These are phyloP conservation scores for Nothocercus julius DNA, from an alignment of 2,113 vertebrate species.

Conservation along the genomic window DNA sequence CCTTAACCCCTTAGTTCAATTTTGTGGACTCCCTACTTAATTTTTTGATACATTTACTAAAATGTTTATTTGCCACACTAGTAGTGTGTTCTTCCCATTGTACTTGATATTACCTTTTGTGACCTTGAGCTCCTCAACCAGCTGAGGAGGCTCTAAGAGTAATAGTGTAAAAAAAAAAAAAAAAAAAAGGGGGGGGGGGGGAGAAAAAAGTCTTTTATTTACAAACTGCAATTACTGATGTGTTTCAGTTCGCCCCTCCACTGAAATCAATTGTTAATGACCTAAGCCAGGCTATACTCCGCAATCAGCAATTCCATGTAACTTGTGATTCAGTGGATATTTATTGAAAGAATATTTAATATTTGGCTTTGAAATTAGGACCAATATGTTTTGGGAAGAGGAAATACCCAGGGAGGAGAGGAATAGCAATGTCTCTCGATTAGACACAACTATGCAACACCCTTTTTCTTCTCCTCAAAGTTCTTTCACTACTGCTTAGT, in stretches of 20 bases:
- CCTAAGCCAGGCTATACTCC: background rate
- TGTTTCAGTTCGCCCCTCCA: background rate
- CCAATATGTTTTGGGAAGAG: background rate
- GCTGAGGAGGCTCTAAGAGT: background rate
- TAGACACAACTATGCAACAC: conserved; percentile 22
- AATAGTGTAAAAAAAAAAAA: too few species aligned
- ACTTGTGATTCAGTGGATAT: background rate
- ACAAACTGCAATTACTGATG: background rate
- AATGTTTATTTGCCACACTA: background rate
- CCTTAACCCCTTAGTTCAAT: background rate
- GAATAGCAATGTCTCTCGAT: background rate
- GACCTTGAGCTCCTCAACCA: background rate
- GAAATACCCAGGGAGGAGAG: background rate
- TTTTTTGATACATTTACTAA: background rate
- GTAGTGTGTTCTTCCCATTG: background rate
- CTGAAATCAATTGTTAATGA: background rate
- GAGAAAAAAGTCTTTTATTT: background rate
- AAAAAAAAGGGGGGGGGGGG: too few species aligned
- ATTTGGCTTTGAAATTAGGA: background rate
- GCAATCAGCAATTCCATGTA: background rate
- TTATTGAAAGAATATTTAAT: background rate
- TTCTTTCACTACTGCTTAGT: conserved; percentile 49
- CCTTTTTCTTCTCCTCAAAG: conserved; percentile 65
- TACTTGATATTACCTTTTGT: background rate
- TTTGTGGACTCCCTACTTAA: background rate